A percentile compares a stretch with the other conserved stretches of the same genome.
Evolutionary conservation across 2,797 vertebrate genomes (phyloP).

Genomic region (Onychomys leucogaster): DNA sequence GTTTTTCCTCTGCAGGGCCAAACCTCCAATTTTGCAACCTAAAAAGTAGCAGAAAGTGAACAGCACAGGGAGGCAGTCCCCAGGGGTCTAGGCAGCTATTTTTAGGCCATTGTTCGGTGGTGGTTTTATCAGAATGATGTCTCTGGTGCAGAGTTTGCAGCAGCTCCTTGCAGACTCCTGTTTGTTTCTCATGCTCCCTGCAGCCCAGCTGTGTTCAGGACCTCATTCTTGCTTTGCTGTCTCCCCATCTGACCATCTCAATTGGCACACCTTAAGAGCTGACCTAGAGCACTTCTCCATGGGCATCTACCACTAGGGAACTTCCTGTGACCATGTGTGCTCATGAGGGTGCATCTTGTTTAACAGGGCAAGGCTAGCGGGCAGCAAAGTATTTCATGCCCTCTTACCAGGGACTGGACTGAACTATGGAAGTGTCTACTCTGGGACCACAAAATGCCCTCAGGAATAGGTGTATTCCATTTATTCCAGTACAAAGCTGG

Average conservation of each 20-base stretch:
- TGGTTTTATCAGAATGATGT: conserved; percentile 7
- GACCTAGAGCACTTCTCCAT: conserved; percentile 2
- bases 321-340: neutral
- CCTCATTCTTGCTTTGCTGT: neutral
- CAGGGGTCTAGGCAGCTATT: conserved; percentile 28
- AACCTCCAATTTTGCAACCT: conserved; percentile 66
- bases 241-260: conserved; percentile 54
- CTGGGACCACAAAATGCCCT: neutral
- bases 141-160: neutral
- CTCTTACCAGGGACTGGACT: neutral
- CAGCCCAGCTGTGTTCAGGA: neutral
- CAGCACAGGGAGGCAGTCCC: conserved; percentile 23
- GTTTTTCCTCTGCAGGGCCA: conserved; percentile 59
- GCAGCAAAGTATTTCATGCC: neutral
- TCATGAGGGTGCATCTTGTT: neutral
- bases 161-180: neutral
- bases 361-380: neutral
- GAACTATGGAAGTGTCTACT: neutral
- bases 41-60: conserved; percentile 73
- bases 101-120: conserved; percentile 53
- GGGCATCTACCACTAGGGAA: neutral
- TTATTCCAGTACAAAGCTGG: neutral
- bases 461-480: neutral
- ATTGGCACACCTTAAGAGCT: neutral
- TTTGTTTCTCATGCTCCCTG: conserved; percentile 56